phyloP scores from a whole-genome alignment of 1,140 invertebrate species.

The Temnothorax nylanderi region DNA sequence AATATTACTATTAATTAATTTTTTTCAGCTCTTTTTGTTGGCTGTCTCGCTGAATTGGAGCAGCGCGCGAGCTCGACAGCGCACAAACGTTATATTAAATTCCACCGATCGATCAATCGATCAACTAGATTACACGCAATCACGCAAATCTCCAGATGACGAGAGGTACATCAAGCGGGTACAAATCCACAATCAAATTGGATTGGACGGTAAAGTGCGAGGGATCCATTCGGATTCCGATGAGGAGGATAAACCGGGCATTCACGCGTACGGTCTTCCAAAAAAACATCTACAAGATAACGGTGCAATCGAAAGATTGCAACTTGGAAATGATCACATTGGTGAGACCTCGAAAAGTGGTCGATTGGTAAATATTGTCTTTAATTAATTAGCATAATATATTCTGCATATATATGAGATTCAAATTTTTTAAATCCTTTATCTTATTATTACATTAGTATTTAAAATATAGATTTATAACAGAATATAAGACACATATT shows the following conservation, averaged over 20 bases:
- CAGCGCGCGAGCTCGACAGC: not conserved
- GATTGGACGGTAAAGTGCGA: slow-evolving; percentile 76
- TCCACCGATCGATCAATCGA: not conserved
- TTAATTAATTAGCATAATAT: not conserved
- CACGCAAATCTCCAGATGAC: slow-evolving; percentile 17
- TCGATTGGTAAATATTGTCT: slow-evolving; percentile 48
- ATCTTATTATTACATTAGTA: not conserved
- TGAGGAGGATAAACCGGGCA: slow-evolving; percentile 62
- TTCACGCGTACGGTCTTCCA: slow-evolving; percentile 72
- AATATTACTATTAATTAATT: not conserved
- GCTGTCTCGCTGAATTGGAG: not conserved
- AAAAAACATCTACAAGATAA: slow-evolving; percentile 66
- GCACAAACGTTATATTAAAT: not conserved
- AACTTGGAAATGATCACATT: not conserved
- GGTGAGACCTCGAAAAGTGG: not conserved
- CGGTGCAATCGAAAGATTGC: slow-evolving; percentile 56
- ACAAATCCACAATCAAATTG: slow-evolving; percentile 71
- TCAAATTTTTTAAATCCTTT: not conserved
- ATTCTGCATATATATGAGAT: not conserved
- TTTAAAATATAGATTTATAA: not conserved
- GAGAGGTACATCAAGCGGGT: slow-evolving; percentile 31
- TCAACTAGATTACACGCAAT: not conserved
- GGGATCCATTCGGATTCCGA: slow-evolving; percentile 66
- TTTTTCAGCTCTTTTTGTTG: slow-evolving; percentile 48
- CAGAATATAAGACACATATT: not conserved